phyloP scores from a whole-genome alignment of 2,888 invertebrate genomes.

The Congeria kusceri region DNA sequence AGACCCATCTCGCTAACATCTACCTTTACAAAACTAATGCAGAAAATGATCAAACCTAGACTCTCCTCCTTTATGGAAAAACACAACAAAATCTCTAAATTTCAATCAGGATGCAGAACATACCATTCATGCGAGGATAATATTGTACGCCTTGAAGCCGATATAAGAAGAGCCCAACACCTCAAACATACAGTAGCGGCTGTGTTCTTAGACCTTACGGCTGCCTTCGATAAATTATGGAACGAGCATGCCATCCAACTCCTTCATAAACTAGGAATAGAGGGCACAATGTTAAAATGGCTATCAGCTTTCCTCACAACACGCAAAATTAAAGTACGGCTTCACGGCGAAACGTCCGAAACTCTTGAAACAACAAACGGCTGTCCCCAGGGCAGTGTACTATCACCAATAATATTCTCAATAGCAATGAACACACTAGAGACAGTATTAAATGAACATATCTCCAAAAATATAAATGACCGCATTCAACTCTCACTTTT shows the following conservation, averaged over 20 bases:
- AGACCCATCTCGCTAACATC: slow-evolving; percentile 21
- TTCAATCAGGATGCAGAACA: slow-evolving; percentile 10
- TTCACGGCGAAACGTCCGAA: background rate
- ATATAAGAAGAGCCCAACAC: background rate
- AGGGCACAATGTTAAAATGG: background rate
- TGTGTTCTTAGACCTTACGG: slow-evolving; percentile 4
- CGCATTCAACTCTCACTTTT: too few relatives aligned
- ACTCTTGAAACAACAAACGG: slow-evolving; percentile 8
- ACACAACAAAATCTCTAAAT: background rate
- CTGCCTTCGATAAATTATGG: slow-evolving; percentile 16
- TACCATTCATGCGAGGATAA: slow-evolving; percentile 5
- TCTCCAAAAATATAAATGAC: too few relatives aligned
- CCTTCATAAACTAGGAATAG: background rate
- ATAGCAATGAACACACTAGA: slow-evolving; percentile 2
- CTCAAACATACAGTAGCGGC: background rate
- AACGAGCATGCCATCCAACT: background rate
- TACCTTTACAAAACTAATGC: slow-evolving; percentile 12
- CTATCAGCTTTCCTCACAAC: background rate
- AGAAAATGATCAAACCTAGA: slow-evolving; percentile 14
- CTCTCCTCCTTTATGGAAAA: background rate
- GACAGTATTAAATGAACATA: too few relatives aligned
- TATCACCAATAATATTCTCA: background rate
- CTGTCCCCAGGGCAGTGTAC: slow-evolving; percentile 7
- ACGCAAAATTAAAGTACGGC: background rate
- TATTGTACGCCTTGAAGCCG: slow-evolving; percentile 5